Evolutionary conservation across 1,140 invertebrate genomes (phyloP), one percentile per base, ranked within the genome.

Genomic region (Dreissena rostriformis): DNA sequence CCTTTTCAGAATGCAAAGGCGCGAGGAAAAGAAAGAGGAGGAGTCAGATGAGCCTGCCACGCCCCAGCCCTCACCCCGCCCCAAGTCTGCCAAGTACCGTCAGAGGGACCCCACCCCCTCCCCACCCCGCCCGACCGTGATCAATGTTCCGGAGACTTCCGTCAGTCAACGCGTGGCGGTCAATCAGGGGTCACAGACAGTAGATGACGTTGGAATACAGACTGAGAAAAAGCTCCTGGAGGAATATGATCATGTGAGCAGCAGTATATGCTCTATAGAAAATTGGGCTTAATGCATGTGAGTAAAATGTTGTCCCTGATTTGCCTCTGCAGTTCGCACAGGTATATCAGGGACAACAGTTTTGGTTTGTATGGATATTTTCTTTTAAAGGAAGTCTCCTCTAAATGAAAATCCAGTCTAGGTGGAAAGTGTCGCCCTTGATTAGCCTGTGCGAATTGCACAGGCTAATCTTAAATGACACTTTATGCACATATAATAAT

Each of bases 171-270:
- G 87, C 12, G 85, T 87, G 22, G 52, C 53, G 12, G 85, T 85
- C 0, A 77, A 70, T 61, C 39, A 61, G 4, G 84, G 84, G 17
- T 89, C 88, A 28, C 88, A 88, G 67, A 88, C 88, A 12, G 65
- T 76, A 26, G 86, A 88, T 53, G 87, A 84, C 79, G 86, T 87
- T 10, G 88, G 87, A 15, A 88, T 86, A 68, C 90, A 92, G 82
- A 91, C 91, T 39, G 90, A 91, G 29, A 80, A 80, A 26, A 79
- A 86, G 22, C 80, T 91, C 14, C 80, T 91, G 22, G 82, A 88
- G 4, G 78, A 89, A 26, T 91, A 90, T 89, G 88, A 91, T 79
- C 89, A 88, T 26, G 91, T 91, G 83, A 83, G 80, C n/a, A n/a
- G n/a, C n/a, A n/a, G n/a, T n/a, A n/a, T n/a, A n/a, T n/a, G n/a